Percentiles rank a stretch among this genome's conserved stretches.
Conservation (phyloP, 2,888 invertebrate genomes). For the Pseudanteris insignis region DNA sequence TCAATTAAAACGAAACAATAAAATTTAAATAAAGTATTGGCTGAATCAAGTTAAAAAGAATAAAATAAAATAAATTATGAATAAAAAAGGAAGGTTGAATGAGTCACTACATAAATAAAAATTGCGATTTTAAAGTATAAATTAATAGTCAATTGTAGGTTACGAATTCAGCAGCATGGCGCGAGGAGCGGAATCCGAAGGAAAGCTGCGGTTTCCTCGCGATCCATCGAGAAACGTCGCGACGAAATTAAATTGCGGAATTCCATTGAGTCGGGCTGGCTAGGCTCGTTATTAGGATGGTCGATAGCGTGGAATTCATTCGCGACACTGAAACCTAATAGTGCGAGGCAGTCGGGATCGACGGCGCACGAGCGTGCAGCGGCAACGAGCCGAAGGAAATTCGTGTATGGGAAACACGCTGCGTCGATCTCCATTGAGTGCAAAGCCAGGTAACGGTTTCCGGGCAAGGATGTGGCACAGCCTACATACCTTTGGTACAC, state of each 20-base stretch:
- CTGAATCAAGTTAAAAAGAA: too few species aligned
- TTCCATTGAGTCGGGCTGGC: background rate
- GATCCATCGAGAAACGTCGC: background rate
- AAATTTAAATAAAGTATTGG: too few species aligned
- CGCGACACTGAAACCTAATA: conserved; percentile 1
- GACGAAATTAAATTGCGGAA: conserved; percentile 10
- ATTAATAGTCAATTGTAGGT: too few species aligned
- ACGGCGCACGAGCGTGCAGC: conserved; percentile 2
- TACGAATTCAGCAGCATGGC: too few species aligned
- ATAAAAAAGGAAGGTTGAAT: too few species aligned
- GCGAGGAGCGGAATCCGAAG: conserved; percentile 8
- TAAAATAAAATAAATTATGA: too few species aligned
- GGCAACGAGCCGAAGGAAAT: conserved; percentile 55
- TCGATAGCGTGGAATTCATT: background rate
- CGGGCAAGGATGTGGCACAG: conserved; percentile 66
- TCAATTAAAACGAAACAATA: too few species aligned
- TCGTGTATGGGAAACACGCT: conserved; percentile 62
- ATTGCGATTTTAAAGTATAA: too few species aligned
- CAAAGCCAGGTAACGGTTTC: conserved; percentile 64
- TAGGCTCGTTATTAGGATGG: background rate
- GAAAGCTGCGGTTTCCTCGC: conserved; percentile 3
- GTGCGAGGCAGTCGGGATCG: too few species aligned
- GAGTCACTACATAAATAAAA: too few species aligned
- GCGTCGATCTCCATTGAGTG: conserved; percentile 61
- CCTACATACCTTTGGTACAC: conserved; percentile 63